Conservation (phyloP, 2,888 invertebrate genomes). For the Amorpha juglandis region DNA sequence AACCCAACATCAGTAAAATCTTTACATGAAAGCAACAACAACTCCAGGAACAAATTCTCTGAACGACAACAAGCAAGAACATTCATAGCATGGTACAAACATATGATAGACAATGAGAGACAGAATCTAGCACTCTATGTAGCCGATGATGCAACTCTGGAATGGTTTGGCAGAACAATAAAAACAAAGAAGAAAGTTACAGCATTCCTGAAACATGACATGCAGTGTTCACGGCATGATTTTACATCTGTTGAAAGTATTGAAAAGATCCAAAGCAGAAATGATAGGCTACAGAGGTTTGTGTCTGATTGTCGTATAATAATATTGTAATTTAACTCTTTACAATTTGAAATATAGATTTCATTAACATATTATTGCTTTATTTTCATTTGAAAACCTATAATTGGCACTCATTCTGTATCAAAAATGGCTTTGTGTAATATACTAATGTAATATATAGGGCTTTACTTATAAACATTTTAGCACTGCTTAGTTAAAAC, state of each 20-base stretch:
- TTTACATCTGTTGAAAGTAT: constrained; percentile 75
- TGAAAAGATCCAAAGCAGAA: constrained; percentile 61
- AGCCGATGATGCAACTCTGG: constrained; percentile 80
- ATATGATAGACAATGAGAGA: constrained; percentile 78
- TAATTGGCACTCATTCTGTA: background rate
- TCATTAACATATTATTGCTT: background rate
- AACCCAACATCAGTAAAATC: constrained; percentile 45
- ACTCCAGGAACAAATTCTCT: constrained; percentile 48
- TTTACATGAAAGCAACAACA: constrained; percentile 56
- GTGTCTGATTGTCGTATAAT: background rate
- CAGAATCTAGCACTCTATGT: constrained; percentile 76
- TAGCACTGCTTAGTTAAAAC: too few relatives aligned
- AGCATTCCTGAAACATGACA: constrained; percentile 82
- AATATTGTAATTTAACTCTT: background rate
- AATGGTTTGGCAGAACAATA: constrained; percentile 87
- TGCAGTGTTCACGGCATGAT: constrained; percentile 79
- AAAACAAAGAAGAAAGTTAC: constrained; percentile 84
- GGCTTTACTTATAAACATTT: too few relatives aligned
- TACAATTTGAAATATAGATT: background rate
- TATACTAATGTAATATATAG: too few relatives aligned
- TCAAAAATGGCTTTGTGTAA: too few relatives aligned
- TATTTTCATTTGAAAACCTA: background rate
- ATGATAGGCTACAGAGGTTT: constrained; percentile 61
- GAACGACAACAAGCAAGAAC: constrained; percentile 66
- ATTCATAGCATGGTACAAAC: constrained; percentile 77